Evolutionary conservation across 2,888 invertebrate genomes (phyloP).

Genomic region (Pimpla rufipes): DNA sequence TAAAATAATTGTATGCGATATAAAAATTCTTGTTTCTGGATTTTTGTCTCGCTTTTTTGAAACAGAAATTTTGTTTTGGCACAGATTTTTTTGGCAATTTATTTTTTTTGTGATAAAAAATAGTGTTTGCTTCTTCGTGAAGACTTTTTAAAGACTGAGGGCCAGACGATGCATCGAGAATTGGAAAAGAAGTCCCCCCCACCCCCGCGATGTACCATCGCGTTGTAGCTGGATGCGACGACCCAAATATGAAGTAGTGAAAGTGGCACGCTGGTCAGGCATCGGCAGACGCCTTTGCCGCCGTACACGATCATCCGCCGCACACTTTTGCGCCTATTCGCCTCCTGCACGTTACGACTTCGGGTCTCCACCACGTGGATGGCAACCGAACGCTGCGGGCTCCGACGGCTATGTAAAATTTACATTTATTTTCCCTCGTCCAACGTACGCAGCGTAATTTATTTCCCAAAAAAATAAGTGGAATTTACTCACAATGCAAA

Average conservation of each 20-base stretch:
- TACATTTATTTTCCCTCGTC: neutral
- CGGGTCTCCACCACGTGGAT: conserved; percentile 38
- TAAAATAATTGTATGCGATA: too few species aligned
- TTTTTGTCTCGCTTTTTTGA: too few species aligned
- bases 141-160: neutral
- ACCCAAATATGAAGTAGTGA: conserved; percentile 85
- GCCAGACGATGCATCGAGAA: conserved; percentile 45
- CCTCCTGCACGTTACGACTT: conserved; percentile 63
- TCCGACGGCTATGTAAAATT: conserved; percentile 1
- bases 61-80: too few species aligned
- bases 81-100: conserved; percentile 47
- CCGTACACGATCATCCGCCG: conserved; percentile 74
- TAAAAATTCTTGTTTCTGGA: too few species aligned
- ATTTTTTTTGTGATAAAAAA: too few species aligned
- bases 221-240: conserved; percentile 81
- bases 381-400: conserved; percentile 4
- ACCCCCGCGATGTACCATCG: conserved; percentile 70
- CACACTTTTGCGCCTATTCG: conserved; percentile 59
- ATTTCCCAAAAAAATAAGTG: neutral
- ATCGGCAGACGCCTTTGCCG: conserved; percentile 79
- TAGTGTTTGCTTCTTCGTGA: too few species aligned
- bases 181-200: conserved; percentile 52
- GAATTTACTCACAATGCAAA: too few species aligned
- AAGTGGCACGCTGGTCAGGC: conserved; percentile 85
- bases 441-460: neutral